Percentiles rank a stretch among this genome's conserved stretches.
Evolutionary conservation across 2,888 invertebrate species (phyloP).

Genomic region (Platypus cylindrus): DNA sequence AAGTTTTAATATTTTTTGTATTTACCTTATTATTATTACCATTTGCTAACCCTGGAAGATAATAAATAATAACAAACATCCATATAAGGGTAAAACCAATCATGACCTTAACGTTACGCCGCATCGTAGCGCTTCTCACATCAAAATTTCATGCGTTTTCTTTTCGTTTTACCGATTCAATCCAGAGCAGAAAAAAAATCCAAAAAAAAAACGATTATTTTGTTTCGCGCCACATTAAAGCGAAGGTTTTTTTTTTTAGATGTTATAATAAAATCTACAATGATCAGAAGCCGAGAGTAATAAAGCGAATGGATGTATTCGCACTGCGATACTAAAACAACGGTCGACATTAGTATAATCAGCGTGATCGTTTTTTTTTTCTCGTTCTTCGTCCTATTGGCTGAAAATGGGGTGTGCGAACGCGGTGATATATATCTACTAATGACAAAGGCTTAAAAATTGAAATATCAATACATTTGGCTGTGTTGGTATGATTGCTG

Average conservation of each 20-base stretch:
- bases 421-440: too few species aligned
- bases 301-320: too few species aligned
- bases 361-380: conserved; percentile 8
- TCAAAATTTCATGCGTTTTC: too few species aligned
- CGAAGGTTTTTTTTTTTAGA: too few species aligned
- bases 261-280: too few species aligned
- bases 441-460: too few species aligned
- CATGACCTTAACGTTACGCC: conserved; percentile 49
- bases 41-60: conserved; percentile 35
- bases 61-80: conserved; percentile 52
- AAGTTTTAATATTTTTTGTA: too few species aligned
- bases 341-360: conserved; percentile 7
- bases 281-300: too few species aligned
- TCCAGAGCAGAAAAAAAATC: conserved; percentile 12
- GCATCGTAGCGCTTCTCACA: too few species aligned
- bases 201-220: conserved; percentile 9
- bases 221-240: conserved; percentile 11
- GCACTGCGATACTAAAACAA: conserved; percentile 3
- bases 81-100: conserved; percentile 47
- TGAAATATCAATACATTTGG: too few species aligned
- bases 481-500: too few species aligned
- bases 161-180: too few species aligned
- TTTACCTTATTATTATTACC: conserved; percentile 14
- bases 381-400: not conserved
- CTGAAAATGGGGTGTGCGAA: conserved; percentile 12